These are phyloP conservation scores for Hydraecia micacea DNA, from an alignment of 2,888 invertebrate genomes.

Conservation along the genomic window DNA sequence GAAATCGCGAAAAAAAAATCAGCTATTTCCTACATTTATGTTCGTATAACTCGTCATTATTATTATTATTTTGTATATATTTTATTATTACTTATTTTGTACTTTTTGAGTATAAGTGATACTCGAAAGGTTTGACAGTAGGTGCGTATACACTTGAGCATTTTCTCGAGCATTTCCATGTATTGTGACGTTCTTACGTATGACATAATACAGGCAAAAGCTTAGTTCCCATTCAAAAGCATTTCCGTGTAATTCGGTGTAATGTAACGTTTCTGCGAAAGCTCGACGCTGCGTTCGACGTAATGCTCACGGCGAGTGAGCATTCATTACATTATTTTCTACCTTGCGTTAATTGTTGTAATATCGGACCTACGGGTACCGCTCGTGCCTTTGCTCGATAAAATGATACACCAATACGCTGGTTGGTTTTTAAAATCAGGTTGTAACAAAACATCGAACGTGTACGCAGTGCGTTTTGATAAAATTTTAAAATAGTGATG, in stretches of 20 bases:
- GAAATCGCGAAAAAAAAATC: too few species aligned
- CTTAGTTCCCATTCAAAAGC: too few species aligned
- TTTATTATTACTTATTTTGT: too few species aligned
- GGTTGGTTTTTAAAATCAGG: background rate
- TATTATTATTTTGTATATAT: too few species aligned
- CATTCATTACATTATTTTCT: background rate
- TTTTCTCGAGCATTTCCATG: too few species aligned
- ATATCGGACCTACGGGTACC: background rate
- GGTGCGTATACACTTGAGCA: background rate
- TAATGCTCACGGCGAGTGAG: background rate
- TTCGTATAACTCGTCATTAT: too few species aligned
- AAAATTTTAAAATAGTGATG: too few species aligned
- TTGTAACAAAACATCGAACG: background rate
- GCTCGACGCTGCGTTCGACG: background rate
- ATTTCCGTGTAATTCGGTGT: too few species aligned
- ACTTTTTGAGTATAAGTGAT: slow-evolving; percentile 9
- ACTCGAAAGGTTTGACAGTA: background rate
- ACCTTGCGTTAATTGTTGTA: background rate
- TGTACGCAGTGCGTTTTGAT: too few species aligned
- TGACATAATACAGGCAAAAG: too few species aligned
- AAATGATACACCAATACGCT: background rate
- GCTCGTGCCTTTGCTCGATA: background rate
- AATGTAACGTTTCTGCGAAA: background rate
- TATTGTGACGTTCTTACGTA: too few species aligned
- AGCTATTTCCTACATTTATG: too few species aligned